A percentile compares a stretch with the other conserved stretches of the same genome.
Evolutionary conservation across 2,797 vertebrate species (phyloP).

Genomic region (Poeciliopsis gracilis): DNA sequence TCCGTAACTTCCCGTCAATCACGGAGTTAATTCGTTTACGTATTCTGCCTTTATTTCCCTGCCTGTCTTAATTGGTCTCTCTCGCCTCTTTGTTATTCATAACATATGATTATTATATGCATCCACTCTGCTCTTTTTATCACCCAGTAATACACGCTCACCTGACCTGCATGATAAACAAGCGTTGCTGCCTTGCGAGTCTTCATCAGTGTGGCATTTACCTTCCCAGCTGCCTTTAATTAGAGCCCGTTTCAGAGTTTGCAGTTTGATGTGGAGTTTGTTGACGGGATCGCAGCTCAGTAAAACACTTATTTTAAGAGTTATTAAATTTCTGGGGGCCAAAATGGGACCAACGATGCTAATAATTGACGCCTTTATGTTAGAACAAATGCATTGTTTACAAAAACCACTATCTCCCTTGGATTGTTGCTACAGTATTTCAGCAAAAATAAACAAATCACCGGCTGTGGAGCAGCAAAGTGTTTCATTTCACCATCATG

Average conservation of each 20-base stretch:
- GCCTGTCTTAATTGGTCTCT: constrained; percentile 4
- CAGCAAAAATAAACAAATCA: background rate
- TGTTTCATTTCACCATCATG: background rate
- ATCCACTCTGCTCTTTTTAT: constrained; percentile 51
- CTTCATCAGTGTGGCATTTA: constrained; percentile 9
- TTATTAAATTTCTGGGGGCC: background rate
- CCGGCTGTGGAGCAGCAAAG: background rate
- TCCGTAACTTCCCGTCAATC: constrained; percentile 43
- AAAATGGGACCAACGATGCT: background rate
- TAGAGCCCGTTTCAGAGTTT: background rate
- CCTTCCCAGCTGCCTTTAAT: background rate
- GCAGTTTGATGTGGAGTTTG: background rate
- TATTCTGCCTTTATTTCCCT: constrained; percentile 16
- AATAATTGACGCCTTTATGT: background rate
- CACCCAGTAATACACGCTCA: constrained; percentile 37
- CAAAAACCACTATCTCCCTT: background rate
- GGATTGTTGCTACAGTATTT: background rate
- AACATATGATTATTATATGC: constrained; percentile 59
- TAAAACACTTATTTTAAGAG: background rate
- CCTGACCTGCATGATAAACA: constrained; percentile 48
- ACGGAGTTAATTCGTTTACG: constrained; percentile 33
- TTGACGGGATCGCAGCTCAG: background rate
- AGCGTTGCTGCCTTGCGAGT: constrained; percentile 14
- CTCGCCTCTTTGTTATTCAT: constrained; percentile 20
- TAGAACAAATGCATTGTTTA: background rate